Evolutionary conservation across 2,113 vertebrate genomes (phyloP).

Genomic region (Deroptyus accipitrinus): DNA sequence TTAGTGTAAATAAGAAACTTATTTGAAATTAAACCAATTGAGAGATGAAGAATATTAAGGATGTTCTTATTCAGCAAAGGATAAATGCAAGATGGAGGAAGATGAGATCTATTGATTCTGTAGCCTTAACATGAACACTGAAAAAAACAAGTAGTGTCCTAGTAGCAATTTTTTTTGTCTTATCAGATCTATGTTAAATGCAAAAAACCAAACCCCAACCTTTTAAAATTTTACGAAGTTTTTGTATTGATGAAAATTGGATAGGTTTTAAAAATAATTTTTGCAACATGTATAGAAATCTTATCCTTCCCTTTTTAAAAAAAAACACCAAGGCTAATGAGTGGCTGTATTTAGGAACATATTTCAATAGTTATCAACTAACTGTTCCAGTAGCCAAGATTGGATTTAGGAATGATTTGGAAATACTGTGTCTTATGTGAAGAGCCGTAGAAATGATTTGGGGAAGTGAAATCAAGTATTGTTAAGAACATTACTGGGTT

Average conservation of each 20-base stretch:
- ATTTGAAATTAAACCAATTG: background rate
- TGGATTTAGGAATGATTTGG: background rate
- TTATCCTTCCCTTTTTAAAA: background rate
- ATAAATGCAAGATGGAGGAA: background rate
- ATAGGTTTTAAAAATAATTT: background rate
- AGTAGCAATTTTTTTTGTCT: background rate
- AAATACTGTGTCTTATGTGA: background rate
- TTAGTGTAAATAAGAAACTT: background rate
- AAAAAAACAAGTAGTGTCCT: background rate
- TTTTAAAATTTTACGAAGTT: background rate
- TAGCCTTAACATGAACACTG: background rate
- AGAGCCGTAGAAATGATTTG: background rate
- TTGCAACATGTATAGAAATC: background rate
- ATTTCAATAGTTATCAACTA: background rate
- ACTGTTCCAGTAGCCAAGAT: background rate
- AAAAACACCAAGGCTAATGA: background rate
- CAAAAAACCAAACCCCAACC: background rate
- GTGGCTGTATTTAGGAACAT: background rate
- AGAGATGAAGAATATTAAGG: background rate
- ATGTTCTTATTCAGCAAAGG: background rate
- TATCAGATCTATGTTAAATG: background rate
- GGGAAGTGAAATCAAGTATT: background rate
- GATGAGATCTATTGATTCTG: background rate
- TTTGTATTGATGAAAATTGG: background rate
- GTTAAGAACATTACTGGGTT: background rate